Conservation (phyloP, 1,140 invertebrate genomes). For the Hirudo medicinalis region DNA sequence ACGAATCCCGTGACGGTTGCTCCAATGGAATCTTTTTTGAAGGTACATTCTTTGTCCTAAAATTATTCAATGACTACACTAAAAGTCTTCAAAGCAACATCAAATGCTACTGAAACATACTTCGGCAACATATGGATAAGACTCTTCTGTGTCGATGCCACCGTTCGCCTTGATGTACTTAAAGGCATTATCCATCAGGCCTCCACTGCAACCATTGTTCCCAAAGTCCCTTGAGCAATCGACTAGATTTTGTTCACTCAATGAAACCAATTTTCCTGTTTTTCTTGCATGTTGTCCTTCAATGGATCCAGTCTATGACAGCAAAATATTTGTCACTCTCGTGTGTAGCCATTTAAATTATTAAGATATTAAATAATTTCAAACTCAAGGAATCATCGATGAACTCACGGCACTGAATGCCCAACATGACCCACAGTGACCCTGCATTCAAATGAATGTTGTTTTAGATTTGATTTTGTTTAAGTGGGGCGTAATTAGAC, state of each 20-base stretch:
- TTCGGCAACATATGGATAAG: conserved; percentile 38
- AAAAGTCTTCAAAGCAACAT: background rate
- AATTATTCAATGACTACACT: background rate
- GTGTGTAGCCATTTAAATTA: background rate
- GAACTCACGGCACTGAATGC: conserved; percentile 54
- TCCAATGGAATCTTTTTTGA: conserved; percentile 17
- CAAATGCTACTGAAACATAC: conserved; percentile 21
- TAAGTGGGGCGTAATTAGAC: background rate
- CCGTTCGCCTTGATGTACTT: conserved; percentile 77
- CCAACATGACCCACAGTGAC: conserved; percentile 79
- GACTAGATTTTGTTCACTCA: conserved; percentile 92
- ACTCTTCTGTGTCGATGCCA: conserved; percentile 77
- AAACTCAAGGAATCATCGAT: background rate
- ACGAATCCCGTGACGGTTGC: conserved; percentile 22
- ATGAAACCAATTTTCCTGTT: conserved; percentile 65
- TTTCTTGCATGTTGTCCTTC: conserved; percentile 89
- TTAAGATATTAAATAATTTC: background rate
- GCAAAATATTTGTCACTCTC: background rate
- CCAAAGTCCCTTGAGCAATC: conserved; percentile 62
- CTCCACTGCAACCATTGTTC: conserved; percentile 89
- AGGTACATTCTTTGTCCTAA: conserved; percentile 3
- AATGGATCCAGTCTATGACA: conserved; percentile 60
- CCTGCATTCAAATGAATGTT: conserved; percentile 22
- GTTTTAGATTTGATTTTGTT: no score
- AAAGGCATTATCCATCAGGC: conserved; percentile 78